These are phyloP conservation scores for Heterochromis multidens DNA, from an alignment of 2,113 vertebrate species.

Conservation along the genomic window DNA sequence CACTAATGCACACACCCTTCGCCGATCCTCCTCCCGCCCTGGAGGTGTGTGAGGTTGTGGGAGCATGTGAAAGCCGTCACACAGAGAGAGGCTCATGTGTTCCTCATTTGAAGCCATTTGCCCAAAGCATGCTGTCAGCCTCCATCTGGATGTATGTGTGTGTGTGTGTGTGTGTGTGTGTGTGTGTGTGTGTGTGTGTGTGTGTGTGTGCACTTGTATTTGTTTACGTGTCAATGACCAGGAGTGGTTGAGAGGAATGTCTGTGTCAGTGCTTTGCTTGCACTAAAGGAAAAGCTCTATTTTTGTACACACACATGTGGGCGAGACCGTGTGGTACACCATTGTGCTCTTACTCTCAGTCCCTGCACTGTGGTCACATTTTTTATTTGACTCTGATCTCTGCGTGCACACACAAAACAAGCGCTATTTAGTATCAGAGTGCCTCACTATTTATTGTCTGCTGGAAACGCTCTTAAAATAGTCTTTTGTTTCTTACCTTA, in stretches of 20 bases:
- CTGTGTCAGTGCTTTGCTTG: constrained; percentile 31
- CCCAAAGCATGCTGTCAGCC: constrained; percentile 71
- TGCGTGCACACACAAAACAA: neutral
- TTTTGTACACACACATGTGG: constrained; percentile 16
- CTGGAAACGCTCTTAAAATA: neutral
- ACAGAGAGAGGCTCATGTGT: constrained; percentile 63
- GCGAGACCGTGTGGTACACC: neutral
- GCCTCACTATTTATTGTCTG: neutral
- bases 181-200: constrained; percentile 35
- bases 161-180: constrained; percentile 33
- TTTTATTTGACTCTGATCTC: neutral
- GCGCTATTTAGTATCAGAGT: neutral
- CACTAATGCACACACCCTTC: constrained; percentile 4
- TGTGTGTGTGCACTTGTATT: constrained; percentile 19
- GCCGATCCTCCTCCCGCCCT: constrained; percentile 17
- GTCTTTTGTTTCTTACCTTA: neutral
- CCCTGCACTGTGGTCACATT: neutral
- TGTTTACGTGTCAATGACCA: constrained; percentile 70
- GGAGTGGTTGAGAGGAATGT: constrained; percentile 51
- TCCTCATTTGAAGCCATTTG: constrained; percentile 72
- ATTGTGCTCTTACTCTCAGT: neutral
- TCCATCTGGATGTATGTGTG: constrained; percentile 69
- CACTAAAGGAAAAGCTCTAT: constrained; percentile 35
- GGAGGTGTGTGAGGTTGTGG: constrained; percentile 58
- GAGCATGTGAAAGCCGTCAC: constrained; percentile 73